Evolutionary conservation across 2,113 vertebrate species (phyloP).

Genomic region (Ptilorrhoa leucosticta): DNA sequence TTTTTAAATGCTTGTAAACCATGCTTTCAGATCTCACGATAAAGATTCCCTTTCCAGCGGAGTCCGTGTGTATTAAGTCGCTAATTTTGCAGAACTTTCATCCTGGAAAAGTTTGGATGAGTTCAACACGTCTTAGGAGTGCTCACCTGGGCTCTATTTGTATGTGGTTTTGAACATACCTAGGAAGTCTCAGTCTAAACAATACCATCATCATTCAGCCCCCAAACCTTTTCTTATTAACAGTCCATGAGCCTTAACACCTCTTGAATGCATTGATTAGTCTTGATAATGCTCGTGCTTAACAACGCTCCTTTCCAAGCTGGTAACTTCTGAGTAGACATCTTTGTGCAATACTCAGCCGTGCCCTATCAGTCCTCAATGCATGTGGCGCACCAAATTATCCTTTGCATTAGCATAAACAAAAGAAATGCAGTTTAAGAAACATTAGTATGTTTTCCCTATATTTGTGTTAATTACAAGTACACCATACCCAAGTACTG

Average conservation of each 20-base stretch:
- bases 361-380: neutral
- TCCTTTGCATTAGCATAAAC: constrained; percentile 29
- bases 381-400: neutral
- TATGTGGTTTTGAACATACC: accelerated
- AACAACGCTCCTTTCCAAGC: neutral
- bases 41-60: neutral
- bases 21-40: neutral
- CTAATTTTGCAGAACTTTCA: neutral
- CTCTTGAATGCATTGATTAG: neutral
- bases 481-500: constrained; percentile 16
- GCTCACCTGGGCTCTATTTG: neutral
- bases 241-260: accelerated
- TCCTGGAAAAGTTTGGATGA: neutral
- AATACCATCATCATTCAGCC: neutral
- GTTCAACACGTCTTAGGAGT: neutral
- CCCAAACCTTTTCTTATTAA: neutral
- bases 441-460: neutral
- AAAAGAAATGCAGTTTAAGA: constrained; percentile 27
- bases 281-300: neutral
- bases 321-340: neutral
- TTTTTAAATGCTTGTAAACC: neutral
- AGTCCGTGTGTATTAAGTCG: neutral
- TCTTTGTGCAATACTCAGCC: neutral
- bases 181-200: neutral
- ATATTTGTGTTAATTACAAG: constrained; percentile 61